Evolutionary conservation across 1,140 invertebrate species (phyloP).

Genomic region (Drosophila erecta): DNA sequence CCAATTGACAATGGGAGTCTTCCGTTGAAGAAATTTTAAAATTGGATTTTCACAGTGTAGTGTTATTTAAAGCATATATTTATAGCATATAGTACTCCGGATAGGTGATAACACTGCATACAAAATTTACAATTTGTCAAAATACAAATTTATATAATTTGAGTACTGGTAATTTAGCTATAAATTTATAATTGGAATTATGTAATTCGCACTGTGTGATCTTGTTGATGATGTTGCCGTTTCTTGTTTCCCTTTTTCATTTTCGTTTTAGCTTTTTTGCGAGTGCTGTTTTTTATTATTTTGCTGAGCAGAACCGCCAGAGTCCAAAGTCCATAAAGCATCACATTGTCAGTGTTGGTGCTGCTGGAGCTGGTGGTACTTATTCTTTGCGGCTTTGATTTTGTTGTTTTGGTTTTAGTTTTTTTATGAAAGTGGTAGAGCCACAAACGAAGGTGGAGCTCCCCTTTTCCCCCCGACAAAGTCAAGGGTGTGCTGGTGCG

Average conservation of each 20-base stretch:
- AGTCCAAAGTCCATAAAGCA: constrained; percentile 81
- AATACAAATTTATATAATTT: too few species aligned
- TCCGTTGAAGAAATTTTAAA: too few species aligned
- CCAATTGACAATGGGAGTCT: too few species aligned
- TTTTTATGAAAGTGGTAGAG: constrained; percentile 71
- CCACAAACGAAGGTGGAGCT: constrained; percentile 73
- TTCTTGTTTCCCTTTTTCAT: constrained; percentile 64
- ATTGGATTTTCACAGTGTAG: too few species aligned
- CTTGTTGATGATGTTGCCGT: constrained; percentile 42
- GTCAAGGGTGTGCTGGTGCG: not conserved
- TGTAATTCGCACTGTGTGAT: constrained; percentile 3
- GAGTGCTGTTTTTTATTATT: constrained; percentile 45
- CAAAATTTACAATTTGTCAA: too few species aligned
- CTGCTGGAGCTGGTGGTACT: constrained; percentile 35
- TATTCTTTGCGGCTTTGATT: constrained; percentile 33
- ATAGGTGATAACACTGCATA: too few species aligned
- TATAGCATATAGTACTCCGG: too few species aligned
- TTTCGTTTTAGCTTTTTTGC: constrained; percentile 52
- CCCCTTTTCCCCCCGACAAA: constrained; percentile 2
- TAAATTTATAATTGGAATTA: not conserved
- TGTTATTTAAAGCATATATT: too few species aligned
- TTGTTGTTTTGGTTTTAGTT: constrained; percentile 65
- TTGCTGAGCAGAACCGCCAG: constrained; percentile 35
- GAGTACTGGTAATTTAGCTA: not conserved
- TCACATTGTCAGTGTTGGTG: constrained; percentile 58